phyloP scores from a whole-genome alignment of 64 coral and sea anemone genomes.

The Stylophora pistillata region DNA sequence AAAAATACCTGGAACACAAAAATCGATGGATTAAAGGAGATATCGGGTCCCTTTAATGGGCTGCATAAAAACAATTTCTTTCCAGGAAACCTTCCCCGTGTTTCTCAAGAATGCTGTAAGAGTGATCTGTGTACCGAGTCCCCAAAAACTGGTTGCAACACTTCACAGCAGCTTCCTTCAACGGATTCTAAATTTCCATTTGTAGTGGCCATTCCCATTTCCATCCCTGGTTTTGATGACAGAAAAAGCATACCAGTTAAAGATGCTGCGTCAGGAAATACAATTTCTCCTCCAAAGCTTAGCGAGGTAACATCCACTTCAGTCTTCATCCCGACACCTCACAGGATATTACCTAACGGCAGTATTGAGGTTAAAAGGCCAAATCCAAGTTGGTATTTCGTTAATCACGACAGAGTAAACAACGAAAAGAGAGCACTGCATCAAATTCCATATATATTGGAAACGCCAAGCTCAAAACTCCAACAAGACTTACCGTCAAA shows the following conservation, averaged over 20 bases:
- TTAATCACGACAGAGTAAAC: neutral
- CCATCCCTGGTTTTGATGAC: neutral
- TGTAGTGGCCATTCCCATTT: neutral
- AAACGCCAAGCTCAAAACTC: neutral
- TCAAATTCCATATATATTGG: neutral
- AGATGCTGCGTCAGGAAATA: neutral
- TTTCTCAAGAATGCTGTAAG: neutral
- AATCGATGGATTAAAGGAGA: neutral
- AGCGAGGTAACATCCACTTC: neutral
- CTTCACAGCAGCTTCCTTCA: neutral
- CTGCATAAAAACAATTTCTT: neutral
- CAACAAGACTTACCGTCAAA: neutral
- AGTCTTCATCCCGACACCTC: neutral
- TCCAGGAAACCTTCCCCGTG: neutral
- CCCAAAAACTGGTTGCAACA: neutral
- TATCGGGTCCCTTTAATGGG: neutral
- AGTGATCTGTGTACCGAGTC: neutral
- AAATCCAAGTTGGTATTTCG: neutral
- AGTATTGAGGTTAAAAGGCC: neutral
- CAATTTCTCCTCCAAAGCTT: neutral
- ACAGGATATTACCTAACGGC: neutral
- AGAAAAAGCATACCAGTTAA: neutral
- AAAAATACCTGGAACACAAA: neutral
- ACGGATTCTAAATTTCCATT: neutral
- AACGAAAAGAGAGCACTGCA: neutral